Conservation (phyloP, 37 sponge, comb jelly and placozoan species). For the Cladorhizidae sp. region DNA sequence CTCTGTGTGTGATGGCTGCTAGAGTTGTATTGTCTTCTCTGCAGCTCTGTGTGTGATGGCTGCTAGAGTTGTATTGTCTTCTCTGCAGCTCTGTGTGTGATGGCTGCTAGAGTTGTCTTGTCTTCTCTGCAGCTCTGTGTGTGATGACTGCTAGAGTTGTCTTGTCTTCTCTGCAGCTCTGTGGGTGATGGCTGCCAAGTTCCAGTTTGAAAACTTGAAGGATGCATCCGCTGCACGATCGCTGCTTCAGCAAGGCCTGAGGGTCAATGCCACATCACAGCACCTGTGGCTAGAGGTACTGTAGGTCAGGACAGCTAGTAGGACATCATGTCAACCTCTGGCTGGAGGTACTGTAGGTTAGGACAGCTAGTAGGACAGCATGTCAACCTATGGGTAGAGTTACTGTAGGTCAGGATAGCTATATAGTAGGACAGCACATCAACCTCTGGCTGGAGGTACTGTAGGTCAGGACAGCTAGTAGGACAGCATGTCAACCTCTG, state of each 20-base stretch:
- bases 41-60: too few relatives aligned
- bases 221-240: conserved; percentile 59
- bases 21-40: too few relatives aligned
- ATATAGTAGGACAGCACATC: too few relatives aligned
- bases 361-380: too few relatives aligned
- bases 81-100: too few relatives aligned
- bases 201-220: conserved; percentile 73
- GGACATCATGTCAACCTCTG: not conserved
- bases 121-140: not conserved
- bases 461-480: not conserved
- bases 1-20: too few relatives aligned
- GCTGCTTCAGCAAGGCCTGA: conserved; percentile 72
- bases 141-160: not conserved
- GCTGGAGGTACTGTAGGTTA: too few relatives aligned
- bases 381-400: too few relatives aligned
- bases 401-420: too few relatives aligned
- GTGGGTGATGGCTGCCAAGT: conserved; percentile 91
- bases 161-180: conserved; percentile 38
- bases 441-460: not conserved
- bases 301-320: not conserved
- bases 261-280: conserved; percentile 56
- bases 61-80: too few relatives aligned
- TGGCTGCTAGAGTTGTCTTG: too few relatives aligned
- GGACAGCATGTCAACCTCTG: too few relatives aligned
- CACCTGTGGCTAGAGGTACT: conserved; percentile 83